Evolutionary conservation across 2,113 vertebrate species (phyloP).

Genomic region (Microtus oregoni): DNA sequence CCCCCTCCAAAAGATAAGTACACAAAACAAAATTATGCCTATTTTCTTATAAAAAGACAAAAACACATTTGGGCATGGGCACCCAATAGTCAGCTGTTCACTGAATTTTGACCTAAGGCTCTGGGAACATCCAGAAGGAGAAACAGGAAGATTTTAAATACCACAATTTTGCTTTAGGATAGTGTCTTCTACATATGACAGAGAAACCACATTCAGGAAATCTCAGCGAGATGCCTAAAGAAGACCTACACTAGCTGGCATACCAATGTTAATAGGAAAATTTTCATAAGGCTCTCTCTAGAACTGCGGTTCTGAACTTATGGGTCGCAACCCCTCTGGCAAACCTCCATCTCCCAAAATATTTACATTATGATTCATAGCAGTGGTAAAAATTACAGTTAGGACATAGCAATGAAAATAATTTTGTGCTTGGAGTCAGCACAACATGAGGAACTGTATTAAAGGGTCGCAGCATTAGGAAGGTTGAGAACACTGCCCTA

Average conservation of each 20-base stretch:
- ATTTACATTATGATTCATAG: background rate
- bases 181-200: background rate
- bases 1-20: background rate
- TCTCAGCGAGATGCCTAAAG: background rate
- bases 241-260: background rate
- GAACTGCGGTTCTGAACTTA: background rate
- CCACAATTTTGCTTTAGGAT: background rate
- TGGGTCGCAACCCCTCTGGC: background rate
- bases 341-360: background rate
- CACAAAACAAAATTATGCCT: slow-evolving; percentile 35
- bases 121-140: background rate
- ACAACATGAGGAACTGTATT: background rate
- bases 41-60: slow-evolving; percentile 1
- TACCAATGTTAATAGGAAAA: background rate
- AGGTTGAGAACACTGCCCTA: background rate
- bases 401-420: background rate
- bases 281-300: background rate
- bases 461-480: background rate
- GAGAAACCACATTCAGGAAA: background rate
- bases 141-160: background rate
- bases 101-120: background rate
- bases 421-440: background rate
- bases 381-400: background rate
- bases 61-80: background rate
- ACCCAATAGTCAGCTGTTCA: background rate